Evolutionary conservation across 2,888 invertebrate species (phyloP), one percentile per base, ranked within the genome.

Genomic region (Scelioninae gen. 1): DNA sequence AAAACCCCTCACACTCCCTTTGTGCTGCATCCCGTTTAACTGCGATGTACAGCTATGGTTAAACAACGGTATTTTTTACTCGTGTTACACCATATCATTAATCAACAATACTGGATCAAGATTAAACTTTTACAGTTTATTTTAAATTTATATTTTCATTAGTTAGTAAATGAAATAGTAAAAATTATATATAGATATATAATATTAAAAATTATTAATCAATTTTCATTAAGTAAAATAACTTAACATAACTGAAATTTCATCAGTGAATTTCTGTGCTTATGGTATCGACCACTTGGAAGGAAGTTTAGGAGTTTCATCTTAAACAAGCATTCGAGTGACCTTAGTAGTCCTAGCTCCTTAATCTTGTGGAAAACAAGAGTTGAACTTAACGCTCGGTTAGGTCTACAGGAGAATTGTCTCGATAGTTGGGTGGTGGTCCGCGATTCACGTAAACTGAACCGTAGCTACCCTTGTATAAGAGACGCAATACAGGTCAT

Each of bases 381-480:
- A 87, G 87, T 89, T 86, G 86, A 90, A 89, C 89, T 90, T 90
- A 90, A 90, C 90, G 87, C 87, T 88, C 87, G 88, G 88, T 88
- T 89, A 88, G 88, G 88, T 88, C 86, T 83, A 63, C 51, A 68
- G 49, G 84, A 85, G 86, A 85, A 84, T 80, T 66, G 85, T 76
- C 78, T 62, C 81, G 85, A 84, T 82, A 87, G 86, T 75, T 85
- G 79, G 85, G 77, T 76, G 75, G 84, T 58, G 45, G 84, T 79
- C 75, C 77, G 60, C 82, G 82, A 83, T 68, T 86, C 84, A 83
- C 84, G 66, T 65, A 66, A 72, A 76, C 69, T 63, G 62, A 82
- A 74, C 63, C 75, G 84, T 87, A 87, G 87, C 87, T 84, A 85
- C 82, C 85, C 82, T 72, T 62, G 79, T 60, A 74, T 68, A 82